Percentiles rank a stretch among this genome's conserved stretches.
phyloP scores from a whole-genome alignment of 2,113 vertebrate species.

The Grantiella picta region DNA sequence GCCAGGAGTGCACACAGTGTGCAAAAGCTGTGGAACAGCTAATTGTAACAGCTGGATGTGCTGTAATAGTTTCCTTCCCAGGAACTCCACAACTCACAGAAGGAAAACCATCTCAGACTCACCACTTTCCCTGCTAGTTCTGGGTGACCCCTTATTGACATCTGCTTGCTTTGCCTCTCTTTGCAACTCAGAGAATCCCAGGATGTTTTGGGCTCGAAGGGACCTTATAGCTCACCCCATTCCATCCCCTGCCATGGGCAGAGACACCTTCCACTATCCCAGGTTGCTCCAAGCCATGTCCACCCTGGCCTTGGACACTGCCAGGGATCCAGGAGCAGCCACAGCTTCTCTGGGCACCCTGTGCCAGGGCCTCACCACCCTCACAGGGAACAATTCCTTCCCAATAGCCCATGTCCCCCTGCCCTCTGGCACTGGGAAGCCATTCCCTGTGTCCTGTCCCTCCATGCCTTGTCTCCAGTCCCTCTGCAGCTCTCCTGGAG shows the following conservation, averaged over 20 bases:
- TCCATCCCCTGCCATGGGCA: fast-evolving
- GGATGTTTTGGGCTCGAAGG: not conserved
- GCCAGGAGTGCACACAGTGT: not conserved
- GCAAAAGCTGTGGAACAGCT: not conserved
- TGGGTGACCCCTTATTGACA: not conserved
- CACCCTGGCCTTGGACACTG: fast-evolving
- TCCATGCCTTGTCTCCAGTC: not conserved
- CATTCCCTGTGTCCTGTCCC: not conserved
- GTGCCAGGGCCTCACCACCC: not conserved
- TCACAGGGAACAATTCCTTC: not conserved
- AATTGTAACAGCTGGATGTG: not conserved
- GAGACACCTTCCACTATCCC: fast-evolving
- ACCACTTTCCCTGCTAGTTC: not conserved
- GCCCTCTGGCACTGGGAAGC: not conserved
- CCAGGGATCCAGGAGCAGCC: not conserved
- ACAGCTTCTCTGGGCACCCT: not conserved
- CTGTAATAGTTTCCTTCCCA: not conserved
- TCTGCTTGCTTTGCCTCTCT: not conserved
- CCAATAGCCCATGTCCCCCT: fast-evolving
- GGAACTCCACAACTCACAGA: not conserved
- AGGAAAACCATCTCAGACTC: not conserved
- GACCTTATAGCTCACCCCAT: fast-evolving
- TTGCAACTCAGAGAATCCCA: not conserved
- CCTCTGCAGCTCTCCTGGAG: not conserved
- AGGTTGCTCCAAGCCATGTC: fast-evolving